Evolutionary conservation across 2,888 invertebrate genomes (phyloP).

Genomic region (Ecliptopera silaceata): DNA sequence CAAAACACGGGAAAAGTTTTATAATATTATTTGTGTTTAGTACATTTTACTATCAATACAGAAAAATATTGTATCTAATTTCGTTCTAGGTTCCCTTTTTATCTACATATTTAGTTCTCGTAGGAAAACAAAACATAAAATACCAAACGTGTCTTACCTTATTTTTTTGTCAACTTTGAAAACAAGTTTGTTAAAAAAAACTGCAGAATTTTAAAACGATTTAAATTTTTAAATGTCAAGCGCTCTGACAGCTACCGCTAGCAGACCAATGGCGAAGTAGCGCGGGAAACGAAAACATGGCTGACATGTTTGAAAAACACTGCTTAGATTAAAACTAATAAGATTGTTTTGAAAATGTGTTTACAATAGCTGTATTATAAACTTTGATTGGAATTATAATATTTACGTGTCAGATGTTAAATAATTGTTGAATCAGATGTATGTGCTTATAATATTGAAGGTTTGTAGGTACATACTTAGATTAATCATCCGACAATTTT

Average conservation of each 20-base stretch:
- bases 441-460: constrained; percentile 1
- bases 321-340: constrained; percentile 39
- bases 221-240: constrained; percentile 10
- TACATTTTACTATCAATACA: too few species aligned
- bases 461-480: not conserved
- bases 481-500: not conserved
- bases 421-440: constrained; percentile 27
- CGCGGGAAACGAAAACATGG: constrained; percentile 46
- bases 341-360: constrained; percentile 38
- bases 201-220: not conserved
- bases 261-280: constrained; percentile 40
- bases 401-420: constrained; percentile 25
- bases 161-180: too few species aligned
- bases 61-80: too few species aligned
- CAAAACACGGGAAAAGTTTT: too few species aligned
- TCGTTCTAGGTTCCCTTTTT: too few species aligned
- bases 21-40: too few species aligned
- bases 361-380: constrained; percentile 24
- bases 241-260: constrained; percentile 34
- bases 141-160: too few species aligned
- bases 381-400: constrained; percentile 41
- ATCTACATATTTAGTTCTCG: too few species aligned
- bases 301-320: constrained; percentile 36
- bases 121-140: too few species aligned
- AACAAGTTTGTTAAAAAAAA: too few species aligned